Percentiles rank a stretch among this genome's conserved stretches.
These are phyloP conservation scores for Lepus townsendii DNA, from an alignment of 2,797 vertebrate genomes.

Conservation along the genomic window DNA sequence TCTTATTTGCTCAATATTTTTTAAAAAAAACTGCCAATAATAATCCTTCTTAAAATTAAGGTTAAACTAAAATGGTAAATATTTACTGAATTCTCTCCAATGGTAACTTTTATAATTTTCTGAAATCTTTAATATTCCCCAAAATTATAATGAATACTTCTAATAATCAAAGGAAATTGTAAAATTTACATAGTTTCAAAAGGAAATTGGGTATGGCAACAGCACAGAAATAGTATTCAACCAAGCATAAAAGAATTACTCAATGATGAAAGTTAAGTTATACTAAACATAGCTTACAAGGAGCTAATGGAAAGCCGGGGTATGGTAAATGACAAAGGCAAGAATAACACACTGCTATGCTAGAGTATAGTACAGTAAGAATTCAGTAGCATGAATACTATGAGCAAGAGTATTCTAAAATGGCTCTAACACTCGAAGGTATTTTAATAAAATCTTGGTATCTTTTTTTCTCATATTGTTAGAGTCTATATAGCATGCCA, in stretches of 20 bases:
- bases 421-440: neutral
- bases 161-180: neutral
- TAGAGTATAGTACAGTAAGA: neutral
- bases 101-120: neutral
- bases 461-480: neutral
- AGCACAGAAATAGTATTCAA: no score
- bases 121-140: neutral
- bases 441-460: neutral
- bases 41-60: neutral
- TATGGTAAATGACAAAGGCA: neutral
- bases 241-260: neutral
- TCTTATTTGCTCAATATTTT: neutral
- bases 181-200: neutral
- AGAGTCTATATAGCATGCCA: neutral
- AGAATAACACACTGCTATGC: neutral
- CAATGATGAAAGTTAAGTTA: neutral
- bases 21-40: constrained; percentile 6
- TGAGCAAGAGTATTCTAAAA: neutral
- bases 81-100: neutral
- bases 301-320: neutral
- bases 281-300: neutral
- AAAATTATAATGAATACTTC: neutral
- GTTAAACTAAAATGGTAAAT: neutral
- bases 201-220: neutral
- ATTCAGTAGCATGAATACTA: neutral